These are phyloP conservation scores for Cyprinodon brontotheroides DNA, from an alignment of 2,113 vertebrate species.

Conservation along the genomic window DNA sequence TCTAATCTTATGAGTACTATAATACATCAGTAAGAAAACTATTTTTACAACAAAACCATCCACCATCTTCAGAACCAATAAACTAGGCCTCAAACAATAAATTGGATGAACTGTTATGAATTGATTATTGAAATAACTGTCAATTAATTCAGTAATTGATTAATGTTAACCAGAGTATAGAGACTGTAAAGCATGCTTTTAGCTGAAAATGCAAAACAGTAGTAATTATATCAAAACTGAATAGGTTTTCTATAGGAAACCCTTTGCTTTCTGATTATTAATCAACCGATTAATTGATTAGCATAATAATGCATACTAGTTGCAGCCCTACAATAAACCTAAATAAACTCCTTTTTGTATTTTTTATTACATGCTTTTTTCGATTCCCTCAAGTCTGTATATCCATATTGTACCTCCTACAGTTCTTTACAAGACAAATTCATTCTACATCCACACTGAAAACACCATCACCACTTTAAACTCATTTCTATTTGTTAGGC, in stretches of 20 bases:
- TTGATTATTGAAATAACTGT: too few relatives aligned
- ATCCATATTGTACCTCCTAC: background rate
- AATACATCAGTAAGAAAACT: background rate
- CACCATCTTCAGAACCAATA: background rate
- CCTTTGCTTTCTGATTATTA: too few relatives aligned
- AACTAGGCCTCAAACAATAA: background rate
- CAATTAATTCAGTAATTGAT: too few relatives aligned
- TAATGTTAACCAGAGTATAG: too few relatives aligned
- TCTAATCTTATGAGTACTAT: background rate
- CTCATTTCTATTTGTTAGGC: conserved; percentile 7
- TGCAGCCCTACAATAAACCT: background rate
- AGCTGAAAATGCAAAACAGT: too few relatives aligned
- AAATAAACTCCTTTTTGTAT: background rate
- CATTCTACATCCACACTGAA: conserved; percentile 8
- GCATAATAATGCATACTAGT: too few relatives aligned
- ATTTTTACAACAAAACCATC: background rate
- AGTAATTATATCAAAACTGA: too few relatives aligned
- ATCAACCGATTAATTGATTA: too few relatives aligned
- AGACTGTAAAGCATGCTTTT: too few relatives aligned
- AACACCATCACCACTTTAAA: background rate
- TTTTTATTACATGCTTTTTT: background rate
- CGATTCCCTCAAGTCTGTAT: background rate
- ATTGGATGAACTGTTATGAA: too few relatives aligned
- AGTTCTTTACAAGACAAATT: background rate
- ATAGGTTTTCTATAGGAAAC: too few relatives aligned